phyloP scores from a whole-genome alignment of 2,888 invertebrate species.

The Acrobasis consociella region DNA sequence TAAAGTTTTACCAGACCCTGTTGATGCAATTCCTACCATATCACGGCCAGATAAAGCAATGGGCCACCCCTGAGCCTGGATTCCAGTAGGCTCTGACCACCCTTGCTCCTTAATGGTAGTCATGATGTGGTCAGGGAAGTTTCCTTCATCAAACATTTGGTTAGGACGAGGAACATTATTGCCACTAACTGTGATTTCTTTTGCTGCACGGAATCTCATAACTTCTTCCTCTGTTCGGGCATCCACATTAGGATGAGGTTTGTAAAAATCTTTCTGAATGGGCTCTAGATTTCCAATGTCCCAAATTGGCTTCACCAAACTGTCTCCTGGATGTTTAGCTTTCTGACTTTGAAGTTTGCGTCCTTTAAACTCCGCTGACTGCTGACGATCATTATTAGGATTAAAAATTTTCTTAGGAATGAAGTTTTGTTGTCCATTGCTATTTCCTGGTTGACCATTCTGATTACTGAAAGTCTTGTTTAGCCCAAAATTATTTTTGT shows the following conservation, averaged over 20 bases:
- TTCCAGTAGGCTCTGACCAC: constrained; percentile 94
- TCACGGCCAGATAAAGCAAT: constrained; percentile 96
- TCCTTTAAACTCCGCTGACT: constrained; percentile 65
- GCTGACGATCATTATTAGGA: constrained; percentile 56
- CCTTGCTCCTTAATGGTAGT: constrained; percentile 90
- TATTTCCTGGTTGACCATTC: constrained; percentile 42
- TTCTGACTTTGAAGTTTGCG: constrained; percentile 84
- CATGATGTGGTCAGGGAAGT: constrained; percentile 93
- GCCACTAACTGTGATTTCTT: constrained; percentile 95
- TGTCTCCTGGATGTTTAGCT: constrained; percentile 88
- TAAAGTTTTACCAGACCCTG: constrained; percentile 95
- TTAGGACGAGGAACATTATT: constrained; percentile 94
- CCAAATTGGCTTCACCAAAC: constrained; percentile 92
- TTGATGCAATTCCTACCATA: constrained; percentile 96
- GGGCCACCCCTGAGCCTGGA: constrained; percentile 98
- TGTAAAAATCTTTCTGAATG: constrained; percentile 96
- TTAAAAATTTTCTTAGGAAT: constrained; percentile 66
- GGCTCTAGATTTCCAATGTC: constrained; percentile 88
- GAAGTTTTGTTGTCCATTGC: constrained; percentile 60
- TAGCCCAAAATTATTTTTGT: constrained; percentile 65
- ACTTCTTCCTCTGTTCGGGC: constrained; percentile 88
- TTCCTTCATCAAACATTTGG: constrained; percentile 94
- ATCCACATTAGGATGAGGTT: constrained; percentile 89
- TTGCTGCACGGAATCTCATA: constrained; percentile 87
- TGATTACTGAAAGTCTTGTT: constrained; percentile 64